phyloP scores from a whole-genome alignment of 1,140 invertebrate species.

The Calephelis nemesis region DNA sequence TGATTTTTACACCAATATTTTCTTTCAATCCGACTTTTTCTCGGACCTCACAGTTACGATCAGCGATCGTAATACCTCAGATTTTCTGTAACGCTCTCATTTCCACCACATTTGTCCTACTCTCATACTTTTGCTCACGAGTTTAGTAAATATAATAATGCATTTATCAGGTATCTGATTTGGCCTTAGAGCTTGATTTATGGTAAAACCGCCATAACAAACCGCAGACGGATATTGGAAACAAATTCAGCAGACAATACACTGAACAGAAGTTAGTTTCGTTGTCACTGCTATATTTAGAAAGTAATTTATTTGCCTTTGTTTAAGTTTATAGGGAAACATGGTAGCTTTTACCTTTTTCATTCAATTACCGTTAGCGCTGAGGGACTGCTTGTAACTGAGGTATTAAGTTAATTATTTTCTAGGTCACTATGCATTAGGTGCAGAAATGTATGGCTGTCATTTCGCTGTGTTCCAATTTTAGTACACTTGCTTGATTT shows the following conservation, averaged over 20 bases:
- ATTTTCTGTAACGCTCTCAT: too few relatives aligned
- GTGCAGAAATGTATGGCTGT: too few relatives aligned
- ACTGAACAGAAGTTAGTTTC: conserved; percentile 29
- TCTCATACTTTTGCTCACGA: too few relatives aligned
- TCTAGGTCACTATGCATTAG: conserved; percentile 17
- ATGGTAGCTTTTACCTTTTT: conserved; percentile 62
- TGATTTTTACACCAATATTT: too few relatives aligned
- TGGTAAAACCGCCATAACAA: not conserved
- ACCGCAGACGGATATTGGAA: conserved; percentile 12
- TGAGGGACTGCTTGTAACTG: conserved; percentile 28
- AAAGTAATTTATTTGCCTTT: conserved; percentile 31
- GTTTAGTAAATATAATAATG: too few relatives aligned
- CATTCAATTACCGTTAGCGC: conserved; percentile 47
- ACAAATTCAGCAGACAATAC: conserved; percentile 7
- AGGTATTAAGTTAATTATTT: conserved; percentile 46
- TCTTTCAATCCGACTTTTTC: too few relatives aligned
- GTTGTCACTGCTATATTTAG: conserved; percentile 26
- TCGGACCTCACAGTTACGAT: too few relatives aligned
- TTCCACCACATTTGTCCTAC: too few relatives aligned
- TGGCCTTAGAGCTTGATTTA: not conserved
- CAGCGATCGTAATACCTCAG: too few relatives aligned
- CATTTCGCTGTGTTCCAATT: too few relatives aligned
- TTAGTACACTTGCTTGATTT: too few relatives aligned
- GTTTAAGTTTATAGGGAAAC: conserved; percentile 35
- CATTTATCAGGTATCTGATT: too few relatives aligned